Conservation (phyloP, 1,140 invertebrate genomes). For the Sitophilus oryzae region DNA sequence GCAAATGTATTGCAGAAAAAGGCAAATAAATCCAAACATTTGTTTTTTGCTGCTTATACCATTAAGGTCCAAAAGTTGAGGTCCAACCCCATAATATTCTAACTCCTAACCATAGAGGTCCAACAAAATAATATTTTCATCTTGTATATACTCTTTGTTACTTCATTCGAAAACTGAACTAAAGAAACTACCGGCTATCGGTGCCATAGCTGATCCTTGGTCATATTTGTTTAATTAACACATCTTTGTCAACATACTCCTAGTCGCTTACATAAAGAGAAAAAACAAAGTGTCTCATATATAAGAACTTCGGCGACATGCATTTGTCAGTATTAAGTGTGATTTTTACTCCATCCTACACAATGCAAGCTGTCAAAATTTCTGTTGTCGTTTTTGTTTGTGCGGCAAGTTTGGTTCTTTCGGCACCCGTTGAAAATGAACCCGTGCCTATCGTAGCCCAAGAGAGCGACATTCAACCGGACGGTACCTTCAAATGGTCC, state of each 20-base stretch:
- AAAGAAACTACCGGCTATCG: neutral
- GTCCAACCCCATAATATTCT: too few species aligned
- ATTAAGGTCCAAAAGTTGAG: too few species aligned
- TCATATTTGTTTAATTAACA: slow-evolving; percentile 1
- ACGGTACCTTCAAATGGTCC: slow-evolving; percentile 22
- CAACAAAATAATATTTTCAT: too few species aligned
- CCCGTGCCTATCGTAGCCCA: slow-evolving; percentile 18
- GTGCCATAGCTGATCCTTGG: neutral
- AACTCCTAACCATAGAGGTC: too few species aligned
- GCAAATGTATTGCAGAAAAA: too few species aligned
- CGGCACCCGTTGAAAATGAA: slow-evolving; percentile 12
- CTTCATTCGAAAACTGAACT: too few species aligned
- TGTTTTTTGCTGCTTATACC: too few species aligned
- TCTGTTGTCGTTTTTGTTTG: slow-evolving; percentile 1
- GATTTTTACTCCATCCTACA: neutral
- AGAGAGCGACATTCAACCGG: slow-evolving; percentile 22
- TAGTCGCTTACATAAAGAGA: neutral
- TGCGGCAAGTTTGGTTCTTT: neutral
- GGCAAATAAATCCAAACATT: too few species aligned
- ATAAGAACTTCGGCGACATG: neutral
- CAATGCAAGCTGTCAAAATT: slow-evolving; percentile 2
- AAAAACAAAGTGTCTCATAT: neutral
- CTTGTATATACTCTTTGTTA: too few species aligned
- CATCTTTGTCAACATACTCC: neutral
- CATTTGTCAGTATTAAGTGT: neutral